These are phyloP conservation scores for Cynocephalus volans DNA, from an alignment of 2,113 vertebrate species.

Conservation along the genomic window DNA sequence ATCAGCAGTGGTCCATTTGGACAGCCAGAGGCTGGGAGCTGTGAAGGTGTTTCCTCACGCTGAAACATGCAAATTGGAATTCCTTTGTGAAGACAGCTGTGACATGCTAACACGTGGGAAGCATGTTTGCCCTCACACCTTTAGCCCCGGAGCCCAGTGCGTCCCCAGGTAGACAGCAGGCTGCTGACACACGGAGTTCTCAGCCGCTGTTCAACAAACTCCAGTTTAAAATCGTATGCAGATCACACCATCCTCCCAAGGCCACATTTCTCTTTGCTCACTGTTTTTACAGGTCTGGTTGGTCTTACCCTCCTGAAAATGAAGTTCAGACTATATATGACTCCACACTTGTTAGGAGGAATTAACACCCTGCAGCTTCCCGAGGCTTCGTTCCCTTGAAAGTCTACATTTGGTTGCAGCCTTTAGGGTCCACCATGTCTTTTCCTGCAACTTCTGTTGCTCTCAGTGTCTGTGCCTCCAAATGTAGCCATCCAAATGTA, in stretches of 20 bases:
- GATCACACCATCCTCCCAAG: not conserved
- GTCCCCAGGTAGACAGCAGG: not conserved
- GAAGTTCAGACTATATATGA: constrained; percentile 4
- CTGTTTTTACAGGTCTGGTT: constrained; percentile 53
- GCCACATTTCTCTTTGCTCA: not conserved
- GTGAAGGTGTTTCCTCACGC: constrained; percentile 2
- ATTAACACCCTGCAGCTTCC: constrained; percentile 9
- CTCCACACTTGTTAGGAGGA: constrained; percentile 39
- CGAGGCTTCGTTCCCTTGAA: not conserved
- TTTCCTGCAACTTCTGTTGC: not conserved
- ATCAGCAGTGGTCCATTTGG: not conserved
- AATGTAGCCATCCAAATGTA: not conserved
- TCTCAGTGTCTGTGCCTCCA: not conserved
- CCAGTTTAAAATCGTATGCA: not conserved
- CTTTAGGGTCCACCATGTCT: too few relatives aligned
- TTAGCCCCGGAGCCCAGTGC: rapidly evolving
- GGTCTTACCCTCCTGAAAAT: constrained; percentile 42
- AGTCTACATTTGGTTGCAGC: not conserved
- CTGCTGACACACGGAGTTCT: not conserved
- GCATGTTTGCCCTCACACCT: not conserved
- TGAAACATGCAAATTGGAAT: constrained; percentile 65
- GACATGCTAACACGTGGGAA: not conserved
- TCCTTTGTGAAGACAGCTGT: constrained; percentile 58
- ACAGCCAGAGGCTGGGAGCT: not conserved
- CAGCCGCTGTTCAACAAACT: not conserved